Conservation (phyloP, 2,797 vertebrate species). For the Paguma larvata region DNA sequence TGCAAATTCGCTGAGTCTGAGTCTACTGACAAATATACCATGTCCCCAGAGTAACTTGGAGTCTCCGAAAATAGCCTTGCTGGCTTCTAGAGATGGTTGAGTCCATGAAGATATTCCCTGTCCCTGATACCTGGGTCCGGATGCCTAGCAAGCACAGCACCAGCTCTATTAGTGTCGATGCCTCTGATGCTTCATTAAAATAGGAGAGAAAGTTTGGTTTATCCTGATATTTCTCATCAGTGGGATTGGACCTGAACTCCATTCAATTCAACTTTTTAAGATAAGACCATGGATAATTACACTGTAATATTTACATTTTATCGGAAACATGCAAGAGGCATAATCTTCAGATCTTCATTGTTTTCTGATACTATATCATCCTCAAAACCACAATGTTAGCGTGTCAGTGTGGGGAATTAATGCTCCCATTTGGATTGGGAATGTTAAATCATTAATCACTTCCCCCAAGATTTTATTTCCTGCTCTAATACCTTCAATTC, state of each 20-base stretch:
- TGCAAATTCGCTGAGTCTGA: neutral
- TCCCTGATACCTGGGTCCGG: neutral
- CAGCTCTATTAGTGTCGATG: neutral
- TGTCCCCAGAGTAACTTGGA: neutral
- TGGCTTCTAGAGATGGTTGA: neutral
- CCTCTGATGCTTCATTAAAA: neutral
- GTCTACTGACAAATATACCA: neutral
- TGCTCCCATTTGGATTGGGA: neutral
- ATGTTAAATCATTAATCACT: constrained; percentile 20
- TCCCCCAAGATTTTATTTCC: constrained; percentile 15
- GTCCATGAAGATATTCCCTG: neutral
- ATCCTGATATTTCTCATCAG: neutral
- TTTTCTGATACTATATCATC: neutral
- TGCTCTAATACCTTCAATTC: neutral
- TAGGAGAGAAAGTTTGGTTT: neutral
- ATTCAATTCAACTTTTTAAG: neutral
- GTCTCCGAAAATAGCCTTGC: neutral
- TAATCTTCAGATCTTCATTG: neutral
- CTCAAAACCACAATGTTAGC: neutral
- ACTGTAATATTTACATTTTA: neutral
- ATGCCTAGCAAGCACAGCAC: neutral
- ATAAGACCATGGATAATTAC: neutral
- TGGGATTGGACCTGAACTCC: neutral
- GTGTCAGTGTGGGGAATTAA: neutral
- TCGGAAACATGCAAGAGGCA: neutral